A percentile compares a stretch with the other conserved stretches of the same genome.
phyloP scores from a whole-genome alignment of 2,113 vertebrate species.

The Suricata suricatta region DNA sequence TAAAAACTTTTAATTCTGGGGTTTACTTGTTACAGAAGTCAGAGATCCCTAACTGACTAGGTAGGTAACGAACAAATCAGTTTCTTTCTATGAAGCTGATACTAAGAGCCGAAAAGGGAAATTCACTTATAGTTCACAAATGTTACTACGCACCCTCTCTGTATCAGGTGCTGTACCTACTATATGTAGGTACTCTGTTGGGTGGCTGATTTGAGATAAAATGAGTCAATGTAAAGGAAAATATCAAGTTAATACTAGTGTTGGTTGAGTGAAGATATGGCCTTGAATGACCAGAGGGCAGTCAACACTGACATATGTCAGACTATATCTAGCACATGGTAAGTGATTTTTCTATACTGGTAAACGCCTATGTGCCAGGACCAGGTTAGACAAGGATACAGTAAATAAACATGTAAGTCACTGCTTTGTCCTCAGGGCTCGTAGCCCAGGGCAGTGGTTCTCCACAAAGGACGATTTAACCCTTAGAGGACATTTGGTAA shows the following conservation, averaged over 20 bases:
- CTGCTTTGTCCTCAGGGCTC: not conserved
- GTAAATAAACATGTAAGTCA: not conserved
- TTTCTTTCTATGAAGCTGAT: conserved; percentile 13
- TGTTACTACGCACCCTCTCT: not conserved
- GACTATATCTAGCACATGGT: not conserved
- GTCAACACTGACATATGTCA: not conserved
- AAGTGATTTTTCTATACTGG: not conserved
- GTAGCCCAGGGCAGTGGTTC: not conserved
- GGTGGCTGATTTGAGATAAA: not conserved
- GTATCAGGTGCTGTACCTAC: not conserved
- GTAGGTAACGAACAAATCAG: not conserved
- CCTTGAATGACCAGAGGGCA: not conserved
- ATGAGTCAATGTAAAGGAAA: not conserved
- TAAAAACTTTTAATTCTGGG: not conserved
- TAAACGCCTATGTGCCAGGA: not conserved
- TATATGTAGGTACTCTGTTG: not conserved
- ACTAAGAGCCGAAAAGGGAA: not conserved
- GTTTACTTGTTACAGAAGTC: not conserved
- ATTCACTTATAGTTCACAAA: not conserved
- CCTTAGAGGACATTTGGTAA: not conserved
- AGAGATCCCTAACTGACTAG: not conserved
- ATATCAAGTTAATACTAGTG: not conserved
- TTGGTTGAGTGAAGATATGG: not conserved
- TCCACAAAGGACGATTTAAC: not conserved
- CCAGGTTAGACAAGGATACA: not conserved